Percentiles rank a stretch among this genome's conserved stretches.
Conservation (phyloP, 2,888 invertebrate genomes). For the Notocelia uddmanniana region DNA sequence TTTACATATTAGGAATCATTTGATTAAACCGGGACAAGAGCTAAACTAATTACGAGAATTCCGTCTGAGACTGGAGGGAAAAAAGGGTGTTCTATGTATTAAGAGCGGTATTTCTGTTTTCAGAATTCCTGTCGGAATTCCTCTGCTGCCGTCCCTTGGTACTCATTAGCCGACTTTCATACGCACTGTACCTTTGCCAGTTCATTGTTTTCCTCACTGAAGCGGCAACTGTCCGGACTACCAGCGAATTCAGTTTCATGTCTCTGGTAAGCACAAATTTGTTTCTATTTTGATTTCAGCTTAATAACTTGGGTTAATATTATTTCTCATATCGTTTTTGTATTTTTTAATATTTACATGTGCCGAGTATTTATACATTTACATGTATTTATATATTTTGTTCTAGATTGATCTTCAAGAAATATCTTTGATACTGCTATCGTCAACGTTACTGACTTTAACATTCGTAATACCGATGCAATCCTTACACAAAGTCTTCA, state of each 20-base stretch:
- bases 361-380: too few species aligned
- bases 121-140: constrained; percentile 81
- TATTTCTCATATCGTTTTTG: too few species aligned
- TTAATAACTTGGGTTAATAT: too few species aligned
- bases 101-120: constrained; percentile 47
- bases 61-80: not conserved
- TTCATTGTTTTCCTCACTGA: constrained; percentile 89
- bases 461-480: constrained; percentile 89
- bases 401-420: constrained; percentile 86
- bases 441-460: constrained; percentile 85
- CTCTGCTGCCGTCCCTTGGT: constrained; percentile 85
- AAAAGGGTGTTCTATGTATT: not conserved
- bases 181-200: constrained; percentile 88
- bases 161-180: constrained; percentile 88
- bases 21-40: too few species aligned
- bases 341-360: too few species aligned
- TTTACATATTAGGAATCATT: too few species aligned
- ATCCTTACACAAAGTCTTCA: constrained; percentile 69
- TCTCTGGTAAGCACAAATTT: constrained; percentile 80
- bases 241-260: constrained; percentile 85
- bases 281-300: not conserved
- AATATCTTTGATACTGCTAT: constrained; percentile 78
- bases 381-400: constrained; percentile 48
- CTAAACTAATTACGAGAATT: too few species aligned
- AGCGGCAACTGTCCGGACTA: constrained; percentile 86